These are phyloP conservation scores for Grallaria varia DNA, from an alignment of 2,113 vertebrate species.

Conservation along the genomic window DNA sequence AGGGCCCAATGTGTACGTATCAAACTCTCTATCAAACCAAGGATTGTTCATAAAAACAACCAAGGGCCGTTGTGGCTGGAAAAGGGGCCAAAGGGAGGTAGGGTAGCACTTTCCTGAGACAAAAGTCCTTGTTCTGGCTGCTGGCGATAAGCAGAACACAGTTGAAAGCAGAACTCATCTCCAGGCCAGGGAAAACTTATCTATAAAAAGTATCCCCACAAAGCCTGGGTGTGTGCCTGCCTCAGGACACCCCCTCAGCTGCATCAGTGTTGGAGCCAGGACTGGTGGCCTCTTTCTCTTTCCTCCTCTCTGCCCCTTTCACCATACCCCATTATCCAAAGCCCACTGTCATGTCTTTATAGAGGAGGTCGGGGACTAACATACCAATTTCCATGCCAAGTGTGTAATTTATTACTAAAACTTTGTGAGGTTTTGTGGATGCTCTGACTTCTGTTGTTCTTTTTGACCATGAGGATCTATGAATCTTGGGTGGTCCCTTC, in stretches of 20 bases:
- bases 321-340: not conserved
- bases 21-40: not conserved
- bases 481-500: not conserved
- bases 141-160: not conserved
- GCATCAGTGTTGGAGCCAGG: accelerated
- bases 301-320: not conserved
- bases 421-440: not conserved
- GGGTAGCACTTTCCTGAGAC: not conserved
- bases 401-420: not conserved
- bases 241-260: not conserved
- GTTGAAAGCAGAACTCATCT: not conserved
- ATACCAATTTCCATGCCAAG: not conserved
- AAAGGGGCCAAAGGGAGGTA: not conserved
- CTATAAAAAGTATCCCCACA: not conserved
- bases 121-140: not conserved
- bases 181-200: accelerated
- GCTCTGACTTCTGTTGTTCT: not conserved
- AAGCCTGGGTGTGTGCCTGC: not conserved
- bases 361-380: not conserved
- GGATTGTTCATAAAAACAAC: not conserved
- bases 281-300: not conserved
- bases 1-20: not conserved
- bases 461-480: accelerated
- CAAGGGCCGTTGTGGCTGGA: not conserved
- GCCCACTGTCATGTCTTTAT: not conserved